A percentile compares a stretch with the other conserved stretches of the same genome.
These are phyloP conservation scores for Liopterus haemorrhoidalis DNA, from an alignment of 2,888 invertebrate genomes.

Conservation along the genomic window DNA sequence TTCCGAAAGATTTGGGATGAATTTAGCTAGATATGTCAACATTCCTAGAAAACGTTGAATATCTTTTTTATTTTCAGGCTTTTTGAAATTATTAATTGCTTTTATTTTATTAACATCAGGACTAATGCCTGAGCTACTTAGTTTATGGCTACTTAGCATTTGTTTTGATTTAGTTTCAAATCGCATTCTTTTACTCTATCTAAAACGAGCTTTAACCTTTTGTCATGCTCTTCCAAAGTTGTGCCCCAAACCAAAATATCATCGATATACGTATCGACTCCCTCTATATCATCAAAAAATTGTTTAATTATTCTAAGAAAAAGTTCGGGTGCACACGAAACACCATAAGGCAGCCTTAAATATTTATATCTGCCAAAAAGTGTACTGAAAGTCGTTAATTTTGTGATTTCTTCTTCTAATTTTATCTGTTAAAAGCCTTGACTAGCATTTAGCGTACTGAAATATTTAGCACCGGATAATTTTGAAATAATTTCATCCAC, in stretches of 20 bases:
- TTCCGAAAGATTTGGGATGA: too few relatives aligned
- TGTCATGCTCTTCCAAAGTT: conserved; percentile 28
- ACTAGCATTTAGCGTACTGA: too few relatives aligned
- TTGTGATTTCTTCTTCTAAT: conserved; percentile 31
- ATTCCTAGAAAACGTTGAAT: too few relatives aligned
- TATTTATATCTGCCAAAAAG: conserved; percentile 36
- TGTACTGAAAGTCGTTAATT: conserved; percentile 34
- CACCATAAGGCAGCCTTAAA: too few relatives aligned
- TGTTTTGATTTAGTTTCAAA: conserved; percentile 29
- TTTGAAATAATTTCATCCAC: too few relatives aligned
- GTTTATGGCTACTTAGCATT: conserved; percentile 25
- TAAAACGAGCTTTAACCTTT: too few relatives aligned
- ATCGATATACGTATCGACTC: conserved; percentile 28
- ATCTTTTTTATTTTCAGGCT: conserved; percentile 22
- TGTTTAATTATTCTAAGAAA: conserved; percentile 32
- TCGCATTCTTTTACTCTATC: too few relatives aligned
- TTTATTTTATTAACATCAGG: too few relatives aligned
- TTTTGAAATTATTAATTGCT: conserved; percentile 19
- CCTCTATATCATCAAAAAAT: conserved; percentile 30
- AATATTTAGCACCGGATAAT: too few relatives aligned
- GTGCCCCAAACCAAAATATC: conserved; percentile 29
- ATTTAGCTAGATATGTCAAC: too few relatives aligned
- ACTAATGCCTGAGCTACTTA: conserved; percentile 24
- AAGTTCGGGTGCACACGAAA: too few relatives aligned
- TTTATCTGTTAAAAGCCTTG: conserved; percentile 32